phyloP scores from a whole-genome alignment of 2,888 invertebrate species.

The Synergus itoensis region DNA sequence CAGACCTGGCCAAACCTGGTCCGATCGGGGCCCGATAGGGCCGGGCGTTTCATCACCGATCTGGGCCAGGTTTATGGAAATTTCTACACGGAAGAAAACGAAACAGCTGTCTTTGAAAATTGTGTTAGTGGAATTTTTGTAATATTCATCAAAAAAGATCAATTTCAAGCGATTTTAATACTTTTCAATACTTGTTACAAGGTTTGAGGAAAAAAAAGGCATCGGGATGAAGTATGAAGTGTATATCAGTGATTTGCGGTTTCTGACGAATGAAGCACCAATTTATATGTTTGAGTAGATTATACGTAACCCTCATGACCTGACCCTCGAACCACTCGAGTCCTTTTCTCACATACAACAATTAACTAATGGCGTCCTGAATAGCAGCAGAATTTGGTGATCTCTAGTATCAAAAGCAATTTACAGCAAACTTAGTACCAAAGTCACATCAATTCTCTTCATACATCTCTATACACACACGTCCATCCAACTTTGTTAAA shows the following conservation, averaged over 20 bases:
- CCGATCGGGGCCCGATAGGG: too few relatives aligned
- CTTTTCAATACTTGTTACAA: background rate
- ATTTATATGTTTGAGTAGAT: conserved; percentile 35
- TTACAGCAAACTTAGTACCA: conserved; percentile 19
- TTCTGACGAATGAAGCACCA: conserved; percentile 35
- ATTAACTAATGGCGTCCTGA: conserved; percentile 29
- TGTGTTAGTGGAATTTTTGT: too few relatives aligned
- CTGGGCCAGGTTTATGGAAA: too few relatives aligned
- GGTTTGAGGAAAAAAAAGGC: background rate
- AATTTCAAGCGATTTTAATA: background rate
- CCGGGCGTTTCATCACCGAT: too few relatives aligned
- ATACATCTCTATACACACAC: conserved; percentile 6
- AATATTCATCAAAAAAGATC: too few relatives aligned
- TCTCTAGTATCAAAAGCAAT: conserved; percentile 27
- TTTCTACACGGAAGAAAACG: too few relatives aligned
- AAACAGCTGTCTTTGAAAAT: too few relatives aligned
- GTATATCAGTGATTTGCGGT: conserved; percentile 13
- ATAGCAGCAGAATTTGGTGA: conserved; percentile 36
- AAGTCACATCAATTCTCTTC: conserved; percentile 18
- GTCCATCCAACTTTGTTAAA: background rate
- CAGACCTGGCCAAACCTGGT: too few relatives aligned
- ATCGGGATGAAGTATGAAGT: conserved; percentile 2
- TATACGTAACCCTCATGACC: conserved; percentile 36
- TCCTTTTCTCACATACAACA: conserved; percentile 28
- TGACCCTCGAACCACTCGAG: conserved; percentile 34